These are phyloP conservation scores for Pseudobourletiella spinata DNA, from an alignment of 1,140 invertebrate species.

Conservation along the genomic window DNA sequence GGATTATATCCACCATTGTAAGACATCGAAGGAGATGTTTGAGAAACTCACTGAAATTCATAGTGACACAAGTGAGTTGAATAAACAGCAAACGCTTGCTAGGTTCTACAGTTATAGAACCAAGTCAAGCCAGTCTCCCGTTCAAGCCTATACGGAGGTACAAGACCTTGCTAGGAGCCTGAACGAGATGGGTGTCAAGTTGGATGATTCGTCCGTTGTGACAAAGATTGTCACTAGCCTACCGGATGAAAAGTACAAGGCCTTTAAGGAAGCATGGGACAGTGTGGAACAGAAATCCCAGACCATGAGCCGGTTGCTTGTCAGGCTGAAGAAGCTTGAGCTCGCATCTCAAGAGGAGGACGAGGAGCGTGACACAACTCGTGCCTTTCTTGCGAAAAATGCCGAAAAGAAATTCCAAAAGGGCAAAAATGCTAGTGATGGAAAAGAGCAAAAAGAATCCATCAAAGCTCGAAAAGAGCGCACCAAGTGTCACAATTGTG, in stretches of 20 bases:
- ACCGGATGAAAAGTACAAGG: background rate
- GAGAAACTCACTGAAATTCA: background rate
- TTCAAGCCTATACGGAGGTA: background rate
- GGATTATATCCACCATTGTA: background rate
- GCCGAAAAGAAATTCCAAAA: background rate
- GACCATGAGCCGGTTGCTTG: background rate
- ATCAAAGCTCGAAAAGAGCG: background rate
- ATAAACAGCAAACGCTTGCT: constrained; percentile 5
- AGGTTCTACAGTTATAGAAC: constrained; percentile 6
- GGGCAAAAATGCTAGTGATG: background rate
- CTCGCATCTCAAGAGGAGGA: background rate
- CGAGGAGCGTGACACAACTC: background rate
- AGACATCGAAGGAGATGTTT: constrained; percentile 5
- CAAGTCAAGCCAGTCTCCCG: background rate
- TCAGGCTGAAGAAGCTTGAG: constrained; percentile 15
- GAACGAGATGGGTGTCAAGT: background rate
- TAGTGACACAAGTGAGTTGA: background rate
- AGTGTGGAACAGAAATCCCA: constrained; percentile 4
- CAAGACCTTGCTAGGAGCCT: background rate
- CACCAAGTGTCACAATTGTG: background rate
- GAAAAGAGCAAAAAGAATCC: background rate
- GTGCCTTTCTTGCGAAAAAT: background rate
- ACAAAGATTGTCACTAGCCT: constrained; percentile 6
- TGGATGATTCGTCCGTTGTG: constrained; percentile 2
- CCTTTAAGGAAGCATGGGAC: constrained; percentile 11